These are phyloP conservation scores for Orgyia antiqua DNA, from an alignment of 2,888 invertebrate species.

Conservation along the genomic window DNA sequence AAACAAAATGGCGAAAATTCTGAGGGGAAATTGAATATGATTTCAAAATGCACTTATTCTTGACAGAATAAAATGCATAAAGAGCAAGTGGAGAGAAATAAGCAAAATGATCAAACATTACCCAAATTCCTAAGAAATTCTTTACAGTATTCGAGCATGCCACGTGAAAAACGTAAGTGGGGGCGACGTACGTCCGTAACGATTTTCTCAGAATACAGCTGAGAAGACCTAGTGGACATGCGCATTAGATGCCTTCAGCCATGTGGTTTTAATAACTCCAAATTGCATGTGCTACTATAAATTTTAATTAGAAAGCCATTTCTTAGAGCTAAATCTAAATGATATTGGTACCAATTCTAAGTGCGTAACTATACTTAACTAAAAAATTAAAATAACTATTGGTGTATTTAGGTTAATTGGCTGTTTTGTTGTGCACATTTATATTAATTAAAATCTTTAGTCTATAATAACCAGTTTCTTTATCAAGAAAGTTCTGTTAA, in stretches of 20 bases:
- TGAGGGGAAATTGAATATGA: background rate
- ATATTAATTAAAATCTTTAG: too few species aligned
- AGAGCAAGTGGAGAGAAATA: background rate
- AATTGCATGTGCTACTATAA: constrained; percentile 30
- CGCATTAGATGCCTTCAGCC: constrained; percentile 47
- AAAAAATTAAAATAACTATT: too few species aligned
- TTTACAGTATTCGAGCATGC: constrained; percentile 17
- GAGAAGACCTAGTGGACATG: constrained; percentile 55
- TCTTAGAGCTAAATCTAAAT: too few species aligned
- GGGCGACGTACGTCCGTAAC: constrained; percentile 53
- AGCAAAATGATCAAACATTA: constrained; percentile 1
- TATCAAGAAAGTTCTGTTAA: too few species aligned
- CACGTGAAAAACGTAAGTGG: constrained; percentile 42
- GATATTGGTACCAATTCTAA: too few species aligned
- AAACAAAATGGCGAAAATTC: background rate
- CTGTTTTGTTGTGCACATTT: too few species aligned
- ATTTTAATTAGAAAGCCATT: constrained; percentile 19
- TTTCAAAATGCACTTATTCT: too few species aligned
- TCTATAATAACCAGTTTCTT: too few species aligned
- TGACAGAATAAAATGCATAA: too few species aligned
- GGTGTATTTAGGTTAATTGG: too few species aligned
- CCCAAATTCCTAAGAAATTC: constrained; percentile 5
- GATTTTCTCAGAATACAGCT: constrained; percentile 72
- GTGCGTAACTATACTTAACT: too few species aligned
- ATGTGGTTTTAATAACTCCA: constrained; percentile 50